phyloP scores from a whole-genome alignment of 1,140 invertebrate genomes.

The Coptotermes formosanus region DNA sequence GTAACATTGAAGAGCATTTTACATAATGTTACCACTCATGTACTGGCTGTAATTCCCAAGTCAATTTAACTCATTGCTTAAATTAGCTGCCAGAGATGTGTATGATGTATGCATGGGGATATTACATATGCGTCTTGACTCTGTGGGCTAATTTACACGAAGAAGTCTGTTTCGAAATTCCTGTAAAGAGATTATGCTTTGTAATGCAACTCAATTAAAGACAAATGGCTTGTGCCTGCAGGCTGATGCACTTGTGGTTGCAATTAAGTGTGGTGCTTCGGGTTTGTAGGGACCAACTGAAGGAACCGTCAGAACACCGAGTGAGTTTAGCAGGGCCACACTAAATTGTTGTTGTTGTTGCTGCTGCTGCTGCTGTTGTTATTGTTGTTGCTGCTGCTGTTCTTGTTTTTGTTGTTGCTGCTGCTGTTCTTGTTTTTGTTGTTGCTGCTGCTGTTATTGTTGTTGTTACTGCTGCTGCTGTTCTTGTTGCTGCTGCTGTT shows the following conservation, averaged over 20 bases:
- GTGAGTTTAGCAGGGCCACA: too few species aligned
- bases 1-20: neutral
- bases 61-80: neutral
- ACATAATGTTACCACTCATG: neutral
- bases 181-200: neutral
- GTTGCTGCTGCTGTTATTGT: too few species aligned
- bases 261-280: neutral
- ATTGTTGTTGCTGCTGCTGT: too few species aligned
- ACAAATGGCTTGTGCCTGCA: neutral
- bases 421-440: too few species aligned
- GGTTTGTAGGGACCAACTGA: too few species aligned
- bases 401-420: too few species aligned
- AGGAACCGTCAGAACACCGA: too few species aligned
- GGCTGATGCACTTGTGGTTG: neutral
- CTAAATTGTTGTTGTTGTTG: too few species aligned
- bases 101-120: too few species aligned
- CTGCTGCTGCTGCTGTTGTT: too few species aligned
- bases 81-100: neutral
- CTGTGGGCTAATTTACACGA: neutral
- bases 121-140: neutral
- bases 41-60: neutral
- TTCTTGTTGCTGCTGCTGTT: too few species aligned
- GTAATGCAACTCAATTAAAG: neutral
- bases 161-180: conserved; percentile 11
- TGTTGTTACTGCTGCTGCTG: too few species aligned